Base-by-base conservation (phyloP, 2,113 vertebrate species). In the Numida meleagris region DNA sequence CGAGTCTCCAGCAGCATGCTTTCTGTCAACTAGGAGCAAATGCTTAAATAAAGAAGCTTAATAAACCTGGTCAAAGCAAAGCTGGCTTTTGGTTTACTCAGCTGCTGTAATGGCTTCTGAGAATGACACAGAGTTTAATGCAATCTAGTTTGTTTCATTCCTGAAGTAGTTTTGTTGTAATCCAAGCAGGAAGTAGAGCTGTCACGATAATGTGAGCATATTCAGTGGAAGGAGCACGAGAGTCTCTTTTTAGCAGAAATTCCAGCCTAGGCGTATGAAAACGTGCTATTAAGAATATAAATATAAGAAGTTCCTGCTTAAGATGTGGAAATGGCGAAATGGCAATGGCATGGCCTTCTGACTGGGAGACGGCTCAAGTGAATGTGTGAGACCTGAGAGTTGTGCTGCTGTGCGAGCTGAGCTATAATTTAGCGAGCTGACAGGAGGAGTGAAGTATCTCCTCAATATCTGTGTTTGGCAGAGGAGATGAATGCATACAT, bases 401-500 rank as follows among this genome's bases (percentile, higher is more conserved):
- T 65, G 45, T 70, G 90, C 72, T 94, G 93, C 96, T 86, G 33
- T 80, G 91, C 19, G 75, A 96, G 95, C 95, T 75, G 97, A 97
- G 97, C 96, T 98, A 94, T 99, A 98, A 99, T 98, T 98, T 98
- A 98, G 97, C 51, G 27, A 96, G 95, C 98, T 98, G 98, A 98
- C 98, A 98, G 98, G 97, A 98, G 98, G 98, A 98, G 98, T 98
- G 98, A 99, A 98, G 98, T 97, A 98, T 98, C 98, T 98, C 96
- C 97, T 98, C 97, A 97, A 97, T 98, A 98, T 98, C 98, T 97
- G 97, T 98, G 97, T 98, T 98, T 99, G 99, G 98, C 98, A 98
- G 97, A 94, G 96, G 96, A 98, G 98, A 98, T 99, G 98, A 99
- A 99, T 98, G 98, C 98, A 98, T 98, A 98, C 98, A 98, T 98